Evolutionary conservation across 2,113 vertebrate genomes (phyloP).

Genomic region (Scomber japonicus): DNA sequence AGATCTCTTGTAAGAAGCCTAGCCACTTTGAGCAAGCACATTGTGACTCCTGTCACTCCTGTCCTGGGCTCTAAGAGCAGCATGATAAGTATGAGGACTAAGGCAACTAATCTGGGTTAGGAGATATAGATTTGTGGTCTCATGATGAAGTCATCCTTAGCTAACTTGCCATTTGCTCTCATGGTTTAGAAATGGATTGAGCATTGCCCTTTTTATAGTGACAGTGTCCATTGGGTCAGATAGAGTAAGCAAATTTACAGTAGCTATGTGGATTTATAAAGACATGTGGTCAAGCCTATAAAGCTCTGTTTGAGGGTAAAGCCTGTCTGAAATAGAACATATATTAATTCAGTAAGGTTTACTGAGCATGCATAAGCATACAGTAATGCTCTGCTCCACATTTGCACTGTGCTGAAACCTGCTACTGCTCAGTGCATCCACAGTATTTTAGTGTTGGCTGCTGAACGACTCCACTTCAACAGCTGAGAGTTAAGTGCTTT

Average conservation of each 20-base stretch:
- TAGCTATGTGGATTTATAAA: conserved; percentile 1
- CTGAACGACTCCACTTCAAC: conserved; percentile 11
- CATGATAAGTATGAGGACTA: not conserved
- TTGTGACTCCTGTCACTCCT: not conserved
- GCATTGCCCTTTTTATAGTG: not conserved
- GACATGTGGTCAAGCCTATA: not conserved
- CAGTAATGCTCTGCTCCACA: conserved; percentile 16
- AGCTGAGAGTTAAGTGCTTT: conserved; percentile 22
- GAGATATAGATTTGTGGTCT: conserved; percentile 20
- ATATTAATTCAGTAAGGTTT: conserved; percentile 21
- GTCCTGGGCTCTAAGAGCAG: not conserved
- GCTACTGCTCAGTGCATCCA: not conserved
- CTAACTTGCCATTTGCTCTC: conserved; percentile 12
- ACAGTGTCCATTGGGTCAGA: conserved; percentile 4
- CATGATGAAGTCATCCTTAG: not conserved
- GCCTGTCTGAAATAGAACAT: not conserved
- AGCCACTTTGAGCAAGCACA: not conserved
- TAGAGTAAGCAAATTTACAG: conserved; percentile 15
- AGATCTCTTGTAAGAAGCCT: not conserved
- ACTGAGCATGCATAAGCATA: conserved; percentile 5
- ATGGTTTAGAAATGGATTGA: conserved; percentile 31
- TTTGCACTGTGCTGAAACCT: conserved; percentile 5
- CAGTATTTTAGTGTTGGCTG: not conserved
- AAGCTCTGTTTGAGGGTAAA: conserved; percentile 3
- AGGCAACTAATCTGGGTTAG: not conserved